Evolutionary conservation across 2,797 vertebrate genomes (phyloP), one percentile per base, ranked within the genome.

Genomic region (Etheostoma nigrum): DNA sequence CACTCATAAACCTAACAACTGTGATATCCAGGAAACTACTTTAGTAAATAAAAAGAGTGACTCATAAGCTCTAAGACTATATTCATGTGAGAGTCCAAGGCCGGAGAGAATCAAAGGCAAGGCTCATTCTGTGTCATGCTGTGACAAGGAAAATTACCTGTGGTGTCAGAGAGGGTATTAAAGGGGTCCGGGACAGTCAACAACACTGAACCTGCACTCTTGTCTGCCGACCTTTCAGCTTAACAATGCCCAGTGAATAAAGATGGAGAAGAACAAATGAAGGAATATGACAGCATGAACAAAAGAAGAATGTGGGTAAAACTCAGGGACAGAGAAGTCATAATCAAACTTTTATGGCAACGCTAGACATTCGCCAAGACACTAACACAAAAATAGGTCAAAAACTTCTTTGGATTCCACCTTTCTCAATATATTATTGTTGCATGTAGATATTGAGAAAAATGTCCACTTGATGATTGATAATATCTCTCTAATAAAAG

Each of bases 101-200:
- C 14, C 55, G 42, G 48, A 63, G 27, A 44, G 19, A 66, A 76
- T 77, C 49, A 79, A 66, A 78, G 8, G 12, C 23, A 70, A 2
- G 1, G n/a, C 55, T 77, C 0, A 2, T 12, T 64, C 54, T 71
- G 62, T 6, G 21, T 65, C 16, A 69, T 76, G 74, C 54, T 72
- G 63, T 51, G 55, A 73, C 69, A 60, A 48, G 42, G 36, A 75
- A 52, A 76, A 61, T 96, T 95, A 97, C 96, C 96, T 97, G 96
- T 92, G 0, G 91, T 90, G 82, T 96, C 95, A 61, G 96, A 96
- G 53, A 95, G 94, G 92, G 93, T 86, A 92, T 93, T 95, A 93
- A 97, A 97, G 89, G 95, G 94, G 81, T 96, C 96, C 81, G 84
- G 86, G 74, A 95, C 90, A 21, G 93, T 95, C 89, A 96, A 93